Evolutionary conservation across 2,888 invertebrate genomes (phyloP).

Genomic region (Caradrina kadenii): DNA sequence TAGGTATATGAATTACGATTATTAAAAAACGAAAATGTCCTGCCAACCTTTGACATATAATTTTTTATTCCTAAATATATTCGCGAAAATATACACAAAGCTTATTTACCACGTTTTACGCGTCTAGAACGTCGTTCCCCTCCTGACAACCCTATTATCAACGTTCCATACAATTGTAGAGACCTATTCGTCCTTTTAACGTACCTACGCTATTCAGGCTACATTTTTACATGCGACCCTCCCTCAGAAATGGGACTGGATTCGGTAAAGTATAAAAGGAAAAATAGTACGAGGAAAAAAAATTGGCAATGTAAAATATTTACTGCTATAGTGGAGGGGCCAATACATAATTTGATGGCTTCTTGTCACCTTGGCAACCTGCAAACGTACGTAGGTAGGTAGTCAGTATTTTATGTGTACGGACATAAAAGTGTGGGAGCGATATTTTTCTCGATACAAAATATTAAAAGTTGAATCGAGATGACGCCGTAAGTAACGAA

Average conservation of each 20-base stretch:
- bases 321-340: slow-evolving; percentile 54
- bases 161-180: slow-evolving; percentile 38
- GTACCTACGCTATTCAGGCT: slow-evolving; percentile 39
- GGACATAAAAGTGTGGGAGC: slow-evolving; percentile 52
- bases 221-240: slow-evolving; percentile 54
- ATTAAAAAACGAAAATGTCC: not conserved
- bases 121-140: slow-evolving; percentile 25
- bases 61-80: slow-evolving; percentile 3
- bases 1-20: not conserved
- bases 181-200: slow-evolving; percentile 49
- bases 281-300: slow-evolving; percentile 45
- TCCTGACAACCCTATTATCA: slow-evolving; percentile 46
- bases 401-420: slow-evolving; percentile 54
- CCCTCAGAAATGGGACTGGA: slow-evolving; percentile 43
- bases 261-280: slow-evolving; percentile 43
- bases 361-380: slow-evolving; percentile 66
- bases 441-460: slow-evolving; percentile 49
- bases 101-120: slow-evolving; percentile 19
- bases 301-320: slow-evolving; percentile 63
- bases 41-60: not conserved
- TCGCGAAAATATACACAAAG: slow-evolving; percentile 7
- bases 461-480: slow-evolving; percentile 54
- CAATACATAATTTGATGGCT: slow-evolving; percentile 66
- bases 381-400: slow-evolving; percentile 51
- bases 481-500: slow-evolving; percentile 26